Evolutionary conservation across 1,140 invertebrate genomes (phyloP).

Genomic region (Oncopeltus fasciatus): DNA sequence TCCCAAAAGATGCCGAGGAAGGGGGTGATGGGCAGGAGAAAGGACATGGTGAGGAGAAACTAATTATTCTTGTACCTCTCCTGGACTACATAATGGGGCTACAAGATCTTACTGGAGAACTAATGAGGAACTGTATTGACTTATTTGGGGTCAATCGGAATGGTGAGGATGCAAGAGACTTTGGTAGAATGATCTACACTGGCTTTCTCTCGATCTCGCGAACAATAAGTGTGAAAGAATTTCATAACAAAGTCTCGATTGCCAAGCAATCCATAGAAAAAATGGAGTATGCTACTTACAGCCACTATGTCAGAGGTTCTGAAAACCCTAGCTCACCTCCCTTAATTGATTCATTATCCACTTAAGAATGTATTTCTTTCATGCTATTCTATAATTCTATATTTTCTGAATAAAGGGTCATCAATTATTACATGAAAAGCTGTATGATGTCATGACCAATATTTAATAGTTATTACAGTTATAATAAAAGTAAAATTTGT

Average conservation of each 20-base stretch:
- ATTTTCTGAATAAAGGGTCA: too few species aligned
- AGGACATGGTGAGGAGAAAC: conserved; percentile 12
- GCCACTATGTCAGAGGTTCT: conserved; percentile 47
- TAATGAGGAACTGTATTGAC: conserved; percentile 79
- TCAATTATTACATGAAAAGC: too few species aligned
- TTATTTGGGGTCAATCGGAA: conserved; percentile 58
- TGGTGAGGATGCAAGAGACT: conserved; percentile 55
- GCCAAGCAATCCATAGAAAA: conserved; percentile 60
- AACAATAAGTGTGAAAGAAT: conserved; percentile 35
- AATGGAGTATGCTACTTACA: conserved; percentile 75
- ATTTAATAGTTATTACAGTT: too few species aligned
- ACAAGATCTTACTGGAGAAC: conserved; percentile 74
- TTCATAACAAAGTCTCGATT: conserved; percentile 53
- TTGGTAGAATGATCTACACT: conserved; percentile 55
- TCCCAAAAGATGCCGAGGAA: conserved; percentile 22
- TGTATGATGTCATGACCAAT: too few species aligned
- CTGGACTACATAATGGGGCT: conserved; percentile 69
- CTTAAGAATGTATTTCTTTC: too few species aligned
- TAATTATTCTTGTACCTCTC: conserved; percentile 33
- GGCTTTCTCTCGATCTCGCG: conserved; percentile 42
- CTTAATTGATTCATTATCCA: too few species aligned
- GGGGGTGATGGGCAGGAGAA: conserved; percentile 16
- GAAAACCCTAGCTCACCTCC: too few species aligned
- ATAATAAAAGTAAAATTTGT: too few species aligned
- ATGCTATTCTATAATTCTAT: too few species aligned